Percentiles rank a stretch among this genome's conserved stretches.
Conservation (phyloP, 2,797 vertebrate species). For the Gambusia yucatana region DNA sequence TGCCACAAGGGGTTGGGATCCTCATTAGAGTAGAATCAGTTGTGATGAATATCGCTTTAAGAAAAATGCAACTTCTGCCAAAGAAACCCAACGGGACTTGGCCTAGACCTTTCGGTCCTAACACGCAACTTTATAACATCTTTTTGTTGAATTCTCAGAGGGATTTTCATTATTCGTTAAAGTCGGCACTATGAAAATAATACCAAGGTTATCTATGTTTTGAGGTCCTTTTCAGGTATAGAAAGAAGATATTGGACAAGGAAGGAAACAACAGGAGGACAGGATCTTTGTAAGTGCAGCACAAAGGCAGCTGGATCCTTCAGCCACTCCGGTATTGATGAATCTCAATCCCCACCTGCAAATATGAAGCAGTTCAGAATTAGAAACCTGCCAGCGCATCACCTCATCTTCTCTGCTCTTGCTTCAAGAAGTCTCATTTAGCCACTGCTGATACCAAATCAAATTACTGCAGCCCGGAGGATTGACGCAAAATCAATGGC, state of each 20-base stretch:
- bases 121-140: slow-evolving; percentile 10
- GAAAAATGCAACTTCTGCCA: slow-evolving; percentile 49
- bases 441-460: slow-evolving; percentile 59
- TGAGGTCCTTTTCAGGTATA: slow-evolving; percentile 14
- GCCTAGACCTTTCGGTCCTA: slow-evolving; percentile 22
- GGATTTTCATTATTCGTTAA: slow-evolving; percentile 21
- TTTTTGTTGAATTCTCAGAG: slow-evolving; percentile 12
- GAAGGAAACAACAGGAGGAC: background rate
- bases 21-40: slow-evolving; percentile 65
- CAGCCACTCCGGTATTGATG: background rate
- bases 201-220: background rate
- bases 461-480: slow-evolving; percentile 43
- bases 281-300: background rate
- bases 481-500: slow-evolving; percentile 66
- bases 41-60: slow-evolving; percentile 63
- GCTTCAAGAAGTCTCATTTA: slow-evolving; percentile 54
- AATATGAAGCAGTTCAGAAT: slow-evolving; percentile 23
- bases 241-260: background rate
- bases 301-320: background rate
- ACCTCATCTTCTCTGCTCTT: slow-evolving; percentile 5
- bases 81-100: slow-evolving; percentile 37
- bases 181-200: slow-evolving; percentile 5
- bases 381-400: slow-evolving; percentile 25
- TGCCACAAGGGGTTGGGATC: slow-evolving; percentile 50
- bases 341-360: slow-evolving; percentile 10